Evolutionary conservation across 2,888 invertebrate genomes (phyloP).

Genomic region (Cordylochernes scorpioides): DNA sequence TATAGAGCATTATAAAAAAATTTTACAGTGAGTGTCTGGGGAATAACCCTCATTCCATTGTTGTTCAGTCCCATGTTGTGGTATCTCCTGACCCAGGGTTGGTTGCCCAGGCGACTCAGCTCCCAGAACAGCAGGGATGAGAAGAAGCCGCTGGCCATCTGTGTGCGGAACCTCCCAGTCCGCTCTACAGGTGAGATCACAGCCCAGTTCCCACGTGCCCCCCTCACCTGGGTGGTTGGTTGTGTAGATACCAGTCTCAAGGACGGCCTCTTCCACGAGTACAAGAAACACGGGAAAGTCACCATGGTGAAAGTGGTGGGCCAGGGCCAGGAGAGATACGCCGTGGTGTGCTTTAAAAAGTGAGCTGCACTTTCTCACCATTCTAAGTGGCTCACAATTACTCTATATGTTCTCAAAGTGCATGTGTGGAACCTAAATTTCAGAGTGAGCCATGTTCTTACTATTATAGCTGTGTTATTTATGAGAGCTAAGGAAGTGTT

Average conservation of each 20-base stretch:
- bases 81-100: constrained; percentile 5
- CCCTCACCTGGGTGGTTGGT: neutral
- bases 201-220: neutral
- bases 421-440: no score
- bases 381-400: no score
- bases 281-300: constrained; percentile 93
- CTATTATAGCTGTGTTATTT: no score
- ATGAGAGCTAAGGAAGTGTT: no score
- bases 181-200: constrained; percentile 33
- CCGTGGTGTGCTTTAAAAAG: constrained; percentile 84
- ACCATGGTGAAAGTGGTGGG: constrained; percentile 82
- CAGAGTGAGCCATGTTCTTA: no score
- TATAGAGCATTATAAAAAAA: neutral
- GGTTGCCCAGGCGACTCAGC: no score
- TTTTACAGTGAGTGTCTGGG: neutral
- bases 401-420: no score
- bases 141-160: constrained; percentile 55
- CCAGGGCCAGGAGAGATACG: constrained; percentile 66
- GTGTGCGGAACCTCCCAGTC: constrained; percentile 64
- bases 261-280: constrained; percentile 91
- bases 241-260: constrained; percentile 66
- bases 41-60: neutral
- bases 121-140: constrained; percentile 36
- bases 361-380: no score
- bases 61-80: constrained; percentile 3